phyloP scores from a whole-genome alignment of 2,888 invertebrate genomes.

The Campopleginae sp. region DNA sequence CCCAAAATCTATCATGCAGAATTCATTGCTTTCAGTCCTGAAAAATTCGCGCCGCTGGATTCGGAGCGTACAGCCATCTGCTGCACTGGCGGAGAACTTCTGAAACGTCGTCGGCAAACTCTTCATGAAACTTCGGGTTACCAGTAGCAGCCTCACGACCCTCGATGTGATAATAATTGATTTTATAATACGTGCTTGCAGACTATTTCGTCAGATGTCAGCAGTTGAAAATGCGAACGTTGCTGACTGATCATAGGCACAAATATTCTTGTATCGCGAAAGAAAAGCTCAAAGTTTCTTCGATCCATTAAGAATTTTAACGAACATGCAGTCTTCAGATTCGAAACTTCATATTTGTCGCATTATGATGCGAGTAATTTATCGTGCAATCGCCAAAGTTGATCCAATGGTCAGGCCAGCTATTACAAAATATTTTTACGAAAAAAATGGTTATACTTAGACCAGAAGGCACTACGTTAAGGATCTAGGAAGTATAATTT shows the following conservation, averaged over 20 bases:
- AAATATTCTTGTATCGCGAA: background rate
- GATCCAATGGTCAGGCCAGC: too few relatives aligned
- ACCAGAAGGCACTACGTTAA: background rate
- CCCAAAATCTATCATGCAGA: background rate
- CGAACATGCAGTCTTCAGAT: background rate
- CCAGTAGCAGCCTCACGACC: background rate
- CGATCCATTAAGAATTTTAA: background rate
- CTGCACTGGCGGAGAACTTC: background rate
- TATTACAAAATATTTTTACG: background rate
- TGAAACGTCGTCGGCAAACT: background rate
- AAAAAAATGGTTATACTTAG: background rate
- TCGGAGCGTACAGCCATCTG: background rate
- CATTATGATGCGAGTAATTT: background rate
- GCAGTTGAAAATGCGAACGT: background rate
- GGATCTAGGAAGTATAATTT: background rate
- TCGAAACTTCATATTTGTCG: background rate
- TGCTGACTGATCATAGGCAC: background rate
- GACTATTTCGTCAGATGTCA: conserved; percentile 39
- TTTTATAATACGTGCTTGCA: conserved; percentile 3
- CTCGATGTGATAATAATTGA: background rate
- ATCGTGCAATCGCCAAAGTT: too few relatives aligned
- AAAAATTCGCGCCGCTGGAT: background rate
- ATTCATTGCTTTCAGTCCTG: background rate
- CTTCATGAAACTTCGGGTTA: background rate
- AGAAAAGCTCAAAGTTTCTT: background rate